A percentile compares a stretch with the other conserved stretches of the same genome.
These are phyloP conservation scores for Platerodrilus igneus DNA, from an alignment of 2,888 invertebrate species.

Conservation along the genomic window DNA sequence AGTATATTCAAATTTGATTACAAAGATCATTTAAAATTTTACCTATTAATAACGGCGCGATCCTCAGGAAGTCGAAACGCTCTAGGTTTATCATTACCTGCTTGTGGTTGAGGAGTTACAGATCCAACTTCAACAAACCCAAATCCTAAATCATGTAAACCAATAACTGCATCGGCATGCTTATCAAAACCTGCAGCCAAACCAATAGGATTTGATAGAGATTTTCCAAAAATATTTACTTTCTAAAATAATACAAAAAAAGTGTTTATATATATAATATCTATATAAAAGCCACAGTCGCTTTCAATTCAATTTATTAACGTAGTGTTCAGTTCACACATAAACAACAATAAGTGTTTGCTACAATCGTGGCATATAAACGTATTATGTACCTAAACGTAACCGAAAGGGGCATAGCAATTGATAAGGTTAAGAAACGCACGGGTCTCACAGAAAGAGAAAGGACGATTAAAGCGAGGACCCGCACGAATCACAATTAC, in stretches of 20 bases:
- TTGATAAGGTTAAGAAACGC: no score
- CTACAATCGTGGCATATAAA: no score
- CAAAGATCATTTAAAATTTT: no score
- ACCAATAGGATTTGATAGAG: constrained; percentile 88
- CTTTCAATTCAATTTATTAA: background rate
- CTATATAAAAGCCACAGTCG: no score
- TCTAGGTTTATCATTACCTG: constrained; percentile 88
- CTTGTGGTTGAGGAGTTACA: constrained; percentile 89
- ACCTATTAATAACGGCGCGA: constrained; percentile 87
- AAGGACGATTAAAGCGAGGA: no score
- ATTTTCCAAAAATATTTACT: constrained; percentile 64
- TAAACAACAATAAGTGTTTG: no score
- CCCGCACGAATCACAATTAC: no score
- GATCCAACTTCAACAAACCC: constrained; percentile 96
- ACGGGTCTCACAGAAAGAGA: no score
- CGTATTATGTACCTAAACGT: no score
- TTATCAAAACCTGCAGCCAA: constrained; percentile 99
- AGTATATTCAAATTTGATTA: no score
- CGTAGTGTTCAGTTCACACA: no score
- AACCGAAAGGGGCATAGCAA: no score
- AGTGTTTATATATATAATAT: background rate
- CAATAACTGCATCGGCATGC: constrained; percentile 84
- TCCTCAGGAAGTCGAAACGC: constrained; percentile 86
- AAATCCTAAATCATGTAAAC: constrained; percentile 81
- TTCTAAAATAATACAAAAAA: constrained; percentile 49